A percentile compares a stretch with the other conserved stretches of the same genome.
Conservation (phyloP, 1,140 invertebrate species). For the Anastrepha ludens region DNA sequence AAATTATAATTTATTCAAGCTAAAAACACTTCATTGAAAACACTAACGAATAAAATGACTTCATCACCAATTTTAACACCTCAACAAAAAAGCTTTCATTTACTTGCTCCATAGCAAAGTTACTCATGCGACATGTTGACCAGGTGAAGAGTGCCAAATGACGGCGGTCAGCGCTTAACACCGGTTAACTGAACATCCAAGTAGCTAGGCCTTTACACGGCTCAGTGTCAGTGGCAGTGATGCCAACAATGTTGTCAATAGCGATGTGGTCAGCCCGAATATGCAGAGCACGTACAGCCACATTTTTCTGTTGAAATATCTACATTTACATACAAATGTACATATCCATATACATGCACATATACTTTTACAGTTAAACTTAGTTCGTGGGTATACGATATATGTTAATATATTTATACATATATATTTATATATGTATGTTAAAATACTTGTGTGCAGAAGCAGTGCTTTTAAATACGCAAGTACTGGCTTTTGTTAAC, state of each 20-base stretch:
- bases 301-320: not conserved
- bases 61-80: too few species aligned
- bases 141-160: not conserved
- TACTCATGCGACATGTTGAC: not conserved
- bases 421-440: too few species aligned
- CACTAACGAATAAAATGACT: too few species aligned
- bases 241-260: not conserved
- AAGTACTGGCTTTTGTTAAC: not conserved
- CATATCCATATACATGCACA: not conserved
- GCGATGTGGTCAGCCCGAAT: not conserved
- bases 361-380: not conserved
- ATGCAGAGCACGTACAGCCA: not conserved
- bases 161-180: not conserved
- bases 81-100: too few species aligned
- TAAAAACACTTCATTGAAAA: too few species aligned
- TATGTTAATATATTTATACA: not conserved
- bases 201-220: not conserved
- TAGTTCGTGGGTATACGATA: not conserved
- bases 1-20: too few species aligned
- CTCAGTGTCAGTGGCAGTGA: not conserved
- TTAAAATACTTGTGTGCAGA: too few species aligned
- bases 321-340: too few species aligned
- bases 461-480: not conserved
- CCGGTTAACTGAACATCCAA: not conserved
- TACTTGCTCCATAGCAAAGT: not conserved